Evolutionary conservation across 2,888 invertebrate genomes (phyloP).

Genomic region (Apantesis nais): DNA sequence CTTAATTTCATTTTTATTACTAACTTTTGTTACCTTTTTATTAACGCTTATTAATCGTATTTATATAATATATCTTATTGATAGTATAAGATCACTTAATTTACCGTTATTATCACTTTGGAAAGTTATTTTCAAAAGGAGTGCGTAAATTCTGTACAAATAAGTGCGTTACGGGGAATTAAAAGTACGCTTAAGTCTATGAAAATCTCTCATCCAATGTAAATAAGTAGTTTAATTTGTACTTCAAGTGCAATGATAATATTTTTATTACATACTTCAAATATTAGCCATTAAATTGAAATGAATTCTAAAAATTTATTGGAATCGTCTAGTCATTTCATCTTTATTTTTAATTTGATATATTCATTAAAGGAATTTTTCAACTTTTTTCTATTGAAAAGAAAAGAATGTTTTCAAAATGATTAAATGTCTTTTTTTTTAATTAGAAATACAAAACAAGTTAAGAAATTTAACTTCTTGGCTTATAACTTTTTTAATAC

Average conservation of each 20-base stretch:
- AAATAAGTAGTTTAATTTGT: too few species aligned
- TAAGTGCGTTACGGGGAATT: background rate
- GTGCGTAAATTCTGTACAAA: background rate
- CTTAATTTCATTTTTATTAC: background rate
- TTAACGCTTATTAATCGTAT: background rate
- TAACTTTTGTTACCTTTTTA: background rate
- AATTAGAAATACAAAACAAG: background rate
- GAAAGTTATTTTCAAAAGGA: background rate
- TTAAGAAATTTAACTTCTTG: background rate
- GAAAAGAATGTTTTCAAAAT: background rate
- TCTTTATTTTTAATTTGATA: background rate
- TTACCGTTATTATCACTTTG: background rate
- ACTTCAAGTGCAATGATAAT: background rate
- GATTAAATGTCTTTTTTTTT: background rate
- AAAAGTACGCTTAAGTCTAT: background rate
- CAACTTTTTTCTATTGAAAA: background rate
- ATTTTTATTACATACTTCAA: too few species aligned
- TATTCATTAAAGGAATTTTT: background rate
- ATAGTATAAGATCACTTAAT: background rate
- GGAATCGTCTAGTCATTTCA: background rate
- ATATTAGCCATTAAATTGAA: background rate
- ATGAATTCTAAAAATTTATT: too few species aligned
- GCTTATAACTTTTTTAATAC: slow-evolving; percentile 3
- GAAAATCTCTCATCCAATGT: background rate
- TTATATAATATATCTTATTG: background rate